Conservation (phyloP, 1,140 invertebrate genomes). For the Lepidotrigona ventralis region DNA sequence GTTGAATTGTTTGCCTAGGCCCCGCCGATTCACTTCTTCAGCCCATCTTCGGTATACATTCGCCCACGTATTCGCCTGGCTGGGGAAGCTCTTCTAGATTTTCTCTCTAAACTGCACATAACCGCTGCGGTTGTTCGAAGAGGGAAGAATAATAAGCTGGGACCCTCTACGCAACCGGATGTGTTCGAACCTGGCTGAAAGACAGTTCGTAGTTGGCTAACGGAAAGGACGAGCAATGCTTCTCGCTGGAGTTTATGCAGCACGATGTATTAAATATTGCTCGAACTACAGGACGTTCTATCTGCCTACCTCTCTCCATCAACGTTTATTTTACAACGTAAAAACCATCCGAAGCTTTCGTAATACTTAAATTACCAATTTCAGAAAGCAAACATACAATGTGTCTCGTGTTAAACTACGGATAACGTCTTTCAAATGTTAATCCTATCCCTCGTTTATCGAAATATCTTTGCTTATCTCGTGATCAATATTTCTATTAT, state of each 20-base stretch:
- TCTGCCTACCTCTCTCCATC: not conserved
- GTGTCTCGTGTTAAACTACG: not conserved
- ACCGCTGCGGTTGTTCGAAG: conserved; percentile 27
- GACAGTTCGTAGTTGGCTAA: not conserved
- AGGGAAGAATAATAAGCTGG: conserved; percentile 47
- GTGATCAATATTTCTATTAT: not conserved
- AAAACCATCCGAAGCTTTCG: not conserved
- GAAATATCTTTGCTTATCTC: not conserved
- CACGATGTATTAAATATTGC: conserved; percentile 21
- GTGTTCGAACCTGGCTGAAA: conserved; percentile 10
- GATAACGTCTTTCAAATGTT: not conserved
- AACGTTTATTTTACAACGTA: not conserved
- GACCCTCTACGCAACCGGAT: conserved; percentile 25
- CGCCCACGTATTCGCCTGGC: conserved; percentile 49
- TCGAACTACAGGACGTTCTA: not conserved
- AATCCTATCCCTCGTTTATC: not conserved
- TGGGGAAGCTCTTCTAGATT: conserved; percentile 37
- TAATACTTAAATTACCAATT: not conserved
- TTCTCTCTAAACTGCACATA: conserved; percentile 43
- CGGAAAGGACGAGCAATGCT: not conserved
- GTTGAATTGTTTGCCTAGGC: conserved; percentile 61
- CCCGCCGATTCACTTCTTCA: conserved; percentile 54
- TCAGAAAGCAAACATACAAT: not conserved
- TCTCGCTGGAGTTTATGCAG: not conserved
- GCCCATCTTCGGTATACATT: conserved; percentile 60